These are phyloP conservation scores for Tetrao urogallus DNA, from an alignment of 2,113 vertebrate species.

Conservation along the genomic window DNA sequence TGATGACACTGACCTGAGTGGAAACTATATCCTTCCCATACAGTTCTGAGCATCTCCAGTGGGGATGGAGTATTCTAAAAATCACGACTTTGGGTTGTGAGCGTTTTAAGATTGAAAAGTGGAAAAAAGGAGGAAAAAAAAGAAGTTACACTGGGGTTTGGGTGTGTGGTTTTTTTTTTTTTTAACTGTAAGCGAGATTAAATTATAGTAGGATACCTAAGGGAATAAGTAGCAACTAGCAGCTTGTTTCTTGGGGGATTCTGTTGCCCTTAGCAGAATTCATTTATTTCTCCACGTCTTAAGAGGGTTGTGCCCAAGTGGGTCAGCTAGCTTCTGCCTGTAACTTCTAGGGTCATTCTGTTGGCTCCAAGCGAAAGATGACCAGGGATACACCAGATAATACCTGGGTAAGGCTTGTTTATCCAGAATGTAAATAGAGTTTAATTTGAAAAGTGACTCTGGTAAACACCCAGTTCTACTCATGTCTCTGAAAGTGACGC, in stretches of 20 bases:
- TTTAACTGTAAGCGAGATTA: neutral
- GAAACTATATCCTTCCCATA: neutral
- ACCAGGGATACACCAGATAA: neutral
- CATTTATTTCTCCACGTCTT: neutral
- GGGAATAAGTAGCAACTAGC: neutral
- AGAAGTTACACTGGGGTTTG: neutral
- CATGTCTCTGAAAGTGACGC: neutral
- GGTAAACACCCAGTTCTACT: neutral
- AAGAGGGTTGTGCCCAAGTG: neutral
- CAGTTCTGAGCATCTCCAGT: neutral
- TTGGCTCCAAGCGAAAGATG: neutral
- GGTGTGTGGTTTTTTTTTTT: neutral
- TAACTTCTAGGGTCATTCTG: neutral
- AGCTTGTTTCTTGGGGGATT: neutral
- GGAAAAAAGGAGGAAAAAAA: rapidly evolving
- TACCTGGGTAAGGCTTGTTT: conserved; percentile 8
- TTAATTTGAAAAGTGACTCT: conserved; percentile 42
- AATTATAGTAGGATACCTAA: neutral
- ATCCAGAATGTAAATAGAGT: conserved; percentile 21
- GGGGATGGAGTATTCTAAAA: neutral
- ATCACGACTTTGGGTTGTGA: rapidly evolving
- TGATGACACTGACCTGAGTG: neutral
- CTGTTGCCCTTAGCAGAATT: neutral
- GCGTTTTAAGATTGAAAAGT: neutral
- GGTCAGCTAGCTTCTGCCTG: neutral